A percentile compares a stretch with the other conserved stretches of the same genome.
Evolutionary conservation across 2,888 invertebrate genomes (phyloP).

Genomic region (Patella pellucida): DNA sequence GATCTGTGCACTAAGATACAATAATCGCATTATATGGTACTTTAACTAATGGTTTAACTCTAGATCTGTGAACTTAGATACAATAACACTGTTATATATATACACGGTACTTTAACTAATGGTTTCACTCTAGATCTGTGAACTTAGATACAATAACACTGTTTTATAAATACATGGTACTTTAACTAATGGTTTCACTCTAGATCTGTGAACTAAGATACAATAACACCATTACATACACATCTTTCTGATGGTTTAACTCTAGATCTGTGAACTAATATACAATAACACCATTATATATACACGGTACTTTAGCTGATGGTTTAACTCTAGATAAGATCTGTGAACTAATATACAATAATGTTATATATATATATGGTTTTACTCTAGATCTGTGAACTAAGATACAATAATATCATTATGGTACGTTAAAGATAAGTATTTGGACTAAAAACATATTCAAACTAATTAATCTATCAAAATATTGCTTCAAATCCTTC

Average conservation of each 20-base stretch:
- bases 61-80: constrained; percentile 18
- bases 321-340: constrained; percentile 9
- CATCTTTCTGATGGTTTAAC: constrained; percentile 40
- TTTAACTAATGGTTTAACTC: no score
- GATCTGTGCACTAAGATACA: constrained; percentile 16
- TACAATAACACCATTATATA: constrained; percentile 1
- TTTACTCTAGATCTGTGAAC: no score
- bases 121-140: constrained; percentile 17
- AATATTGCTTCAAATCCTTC: no score
- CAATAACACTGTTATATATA: constrained; percentile 1
- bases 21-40: constrained; percentile 56
- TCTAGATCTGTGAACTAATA: constrained; percentile 20
- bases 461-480: no score
- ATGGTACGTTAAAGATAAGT: no score
- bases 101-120: constrained; percentile 27
- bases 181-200: constrained; percentile 26
- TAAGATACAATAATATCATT: no score
- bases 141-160: constrained; percentile 30
- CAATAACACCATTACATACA: constrained; percentile 8
- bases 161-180: constrained; percentile 37
- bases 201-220: constrained; percentile 18
- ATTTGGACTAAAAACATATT: no score
- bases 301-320: constrained; percentile 24
- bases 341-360: constrained; percentile 21
- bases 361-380: no score